Evolutionary conservation across 53 echinoderm and acorn worm genomes (phyloP), one percentile per base, ranked within the genome.

Genomic region (Paelopatides confundens): DNA sequence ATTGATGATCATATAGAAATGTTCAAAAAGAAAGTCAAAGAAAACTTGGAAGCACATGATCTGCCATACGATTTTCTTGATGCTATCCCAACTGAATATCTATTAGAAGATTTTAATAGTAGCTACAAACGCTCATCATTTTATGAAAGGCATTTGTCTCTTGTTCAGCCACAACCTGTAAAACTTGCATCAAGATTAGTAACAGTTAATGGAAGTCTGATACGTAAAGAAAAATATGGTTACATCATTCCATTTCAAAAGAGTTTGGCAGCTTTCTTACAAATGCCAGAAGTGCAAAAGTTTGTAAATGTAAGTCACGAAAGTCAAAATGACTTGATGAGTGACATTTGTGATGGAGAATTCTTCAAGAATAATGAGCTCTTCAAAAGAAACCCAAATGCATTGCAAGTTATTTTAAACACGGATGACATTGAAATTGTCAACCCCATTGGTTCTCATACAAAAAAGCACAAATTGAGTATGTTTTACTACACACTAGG

Each of bases 401-500:
- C 68, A 28, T 52, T 76, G 48, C 91, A 91, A 86, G 40, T 91
- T 54, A 78, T 94, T 17, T 47, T 94, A 17, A 89, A 76, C 63
- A 89, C 86, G 50, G 94, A 94, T 68, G 71, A 71, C 52, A 92
- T 94, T 88, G 92, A 94, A 49, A 58, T 94, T 30, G 92, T 92
- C 6, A 94, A 94, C 62, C 90, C 92, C 10, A 77, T 94, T 18
- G 94, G 94, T 18, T 92, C 92, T 6, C 82, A 89, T 66, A 94
- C 70, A 85, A 83, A 81, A 18, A 92, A 84, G 35, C 92, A 92
- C 54, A 92, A 94, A 77, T 51, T 94, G 37, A 54, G 87, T 15
- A 87, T 52, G 23, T 85, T 94, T 5, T 94, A 94, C 76, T 92
- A 69, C 62, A 89, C 92, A 13, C 90, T 94, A 28, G 94, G 89